Conservation (phyloP, 2,888 invertebrate genomes). For the Parasteatoda lunata region DNA sequence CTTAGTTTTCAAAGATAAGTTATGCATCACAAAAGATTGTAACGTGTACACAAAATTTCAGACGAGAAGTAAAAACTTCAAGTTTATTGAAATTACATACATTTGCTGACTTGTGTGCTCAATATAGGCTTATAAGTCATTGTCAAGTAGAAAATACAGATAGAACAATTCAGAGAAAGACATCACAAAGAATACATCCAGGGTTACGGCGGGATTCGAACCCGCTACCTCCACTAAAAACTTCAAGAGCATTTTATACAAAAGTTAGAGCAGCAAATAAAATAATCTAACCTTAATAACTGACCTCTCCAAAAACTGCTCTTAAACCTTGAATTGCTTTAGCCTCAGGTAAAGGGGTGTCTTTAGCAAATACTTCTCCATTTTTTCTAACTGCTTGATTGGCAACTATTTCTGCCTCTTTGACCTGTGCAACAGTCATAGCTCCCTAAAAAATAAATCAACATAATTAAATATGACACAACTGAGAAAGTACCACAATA, state of each 20-base stretch:
- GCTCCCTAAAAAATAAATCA: conserved; percentile 78
- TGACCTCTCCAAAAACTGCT: conserved; percentile 95
- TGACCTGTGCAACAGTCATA: conserved; percentile 90
- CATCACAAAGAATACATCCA: too few species aligned
- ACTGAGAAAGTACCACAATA: neutral
- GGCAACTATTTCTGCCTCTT: conserved; percentile 86
- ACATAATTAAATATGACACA: neutral
- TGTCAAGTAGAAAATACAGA: too few species aligned
- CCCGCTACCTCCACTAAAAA: too few species aligned
- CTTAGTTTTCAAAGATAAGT: too few species aligned
- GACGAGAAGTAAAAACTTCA: neutral
- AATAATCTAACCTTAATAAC: neutral
- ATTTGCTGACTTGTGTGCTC: too few species aligned
- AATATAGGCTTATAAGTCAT: too few species aligned
- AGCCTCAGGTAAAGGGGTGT: conserved; percentile 86
- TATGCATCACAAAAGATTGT: too few species aligned
- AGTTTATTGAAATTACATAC: too few species aligned
- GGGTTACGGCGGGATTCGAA: too few species aligned
- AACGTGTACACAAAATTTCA: too few species aligned
- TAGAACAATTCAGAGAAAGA: too few species aligned
- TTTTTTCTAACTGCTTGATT: conserved; percentile 85
- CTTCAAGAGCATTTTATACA: neutral
- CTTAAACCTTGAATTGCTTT: conserved; percentile 93
- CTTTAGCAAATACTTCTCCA: conserved; percentile 89
- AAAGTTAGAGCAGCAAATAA: neutral